These are phyloP conservation scores for Rhombomys opimus DNA, from an alignment of 2,113 vertebrate genomes.

Conservation along the genomic window DNA sequence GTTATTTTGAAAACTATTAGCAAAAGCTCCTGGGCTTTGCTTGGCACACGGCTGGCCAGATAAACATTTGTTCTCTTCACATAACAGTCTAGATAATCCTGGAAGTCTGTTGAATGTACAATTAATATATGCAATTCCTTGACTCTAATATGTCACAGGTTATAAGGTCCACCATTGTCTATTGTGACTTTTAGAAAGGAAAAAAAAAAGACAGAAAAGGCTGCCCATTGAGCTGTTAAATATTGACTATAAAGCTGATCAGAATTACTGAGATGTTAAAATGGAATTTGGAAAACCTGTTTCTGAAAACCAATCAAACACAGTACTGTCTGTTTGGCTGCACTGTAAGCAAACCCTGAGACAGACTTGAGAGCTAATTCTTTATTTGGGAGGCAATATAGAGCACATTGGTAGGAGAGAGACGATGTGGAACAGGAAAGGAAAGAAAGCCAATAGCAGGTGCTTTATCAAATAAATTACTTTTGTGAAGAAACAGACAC, in stretches of 20 bases:
- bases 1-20: neutral
- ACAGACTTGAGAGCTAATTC: neutral
- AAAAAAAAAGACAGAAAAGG: neutral
- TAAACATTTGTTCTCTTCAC: neutral
- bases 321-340: neutral
- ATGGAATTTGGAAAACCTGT: neutral
- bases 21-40: neutral
- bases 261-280: slow-evolving; percentile 44
- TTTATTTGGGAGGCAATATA: neutral
- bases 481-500: slow-evolving; percentile 25
- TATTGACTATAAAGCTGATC: neutral
- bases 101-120: too few relatives aligned
- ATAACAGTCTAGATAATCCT: neutral
- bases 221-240: neutral
- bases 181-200: neutral
- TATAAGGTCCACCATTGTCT: neutral
- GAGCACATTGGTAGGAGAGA: neutral
- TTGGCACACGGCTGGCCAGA: neutral
- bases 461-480: neutral
- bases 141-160: neutral
- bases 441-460: neutral
- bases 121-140: neutral
- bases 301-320: neutral
- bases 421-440: neutral
- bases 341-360: neutral